phyloP scores from a whole-genome alignment of 2,113 vertebrate species.

The Syngnathus floridae region DNA sequence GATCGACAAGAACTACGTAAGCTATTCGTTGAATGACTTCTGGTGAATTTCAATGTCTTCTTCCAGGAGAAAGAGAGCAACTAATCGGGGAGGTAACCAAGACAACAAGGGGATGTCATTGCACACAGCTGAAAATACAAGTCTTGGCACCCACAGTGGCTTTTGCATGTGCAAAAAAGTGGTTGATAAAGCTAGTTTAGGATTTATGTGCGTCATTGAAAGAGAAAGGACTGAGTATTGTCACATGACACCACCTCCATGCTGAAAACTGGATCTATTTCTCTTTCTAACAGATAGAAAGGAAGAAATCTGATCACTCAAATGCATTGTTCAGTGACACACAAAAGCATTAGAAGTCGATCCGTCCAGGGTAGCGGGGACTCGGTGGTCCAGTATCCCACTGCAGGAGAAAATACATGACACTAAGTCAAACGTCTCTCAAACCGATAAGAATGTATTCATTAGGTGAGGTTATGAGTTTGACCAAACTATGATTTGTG shows the following conservation, averaged over 20 bases:
- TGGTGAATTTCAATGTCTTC: constrained; percentile 8
- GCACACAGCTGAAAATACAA: constrained; percentile 5
- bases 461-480: not conserved
- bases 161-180: constrained; percentile 10
- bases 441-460: not conserved
- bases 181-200: not conserved
- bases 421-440: not conserved
- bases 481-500: not conserved
- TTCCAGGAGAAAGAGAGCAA: not conserved
- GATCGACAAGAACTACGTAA: not conserved
- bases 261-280: constrained; percentile 9
- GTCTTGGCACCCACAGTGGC: constrained; percentile 12
- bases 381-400: constrained; percentile 1
- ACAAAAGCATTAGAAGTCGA: constrained; percentile 9
- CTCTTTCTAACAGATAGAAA: not conserved
- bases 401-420: constrained; percentile 40
- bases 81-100: constrained; percentile 11
- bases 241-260: constrained; percentile 12
- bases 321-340: constrained; percentile 3
- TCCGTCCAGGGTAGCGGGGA: constrained; percentile 9
- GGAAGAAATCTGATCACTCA: constrained; percentile 1
- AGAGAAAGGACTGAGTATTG: constrained; percentile 4
- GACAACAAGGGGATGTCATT: constrained; percentile 9
- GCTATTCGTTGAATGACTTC: not conserved
- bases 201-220: constrained; percentile 12